Evolutionary conservation across 2,888 invertebrate species (phyloP).

Genomic region (Chromoteleia sp.): DNA sequence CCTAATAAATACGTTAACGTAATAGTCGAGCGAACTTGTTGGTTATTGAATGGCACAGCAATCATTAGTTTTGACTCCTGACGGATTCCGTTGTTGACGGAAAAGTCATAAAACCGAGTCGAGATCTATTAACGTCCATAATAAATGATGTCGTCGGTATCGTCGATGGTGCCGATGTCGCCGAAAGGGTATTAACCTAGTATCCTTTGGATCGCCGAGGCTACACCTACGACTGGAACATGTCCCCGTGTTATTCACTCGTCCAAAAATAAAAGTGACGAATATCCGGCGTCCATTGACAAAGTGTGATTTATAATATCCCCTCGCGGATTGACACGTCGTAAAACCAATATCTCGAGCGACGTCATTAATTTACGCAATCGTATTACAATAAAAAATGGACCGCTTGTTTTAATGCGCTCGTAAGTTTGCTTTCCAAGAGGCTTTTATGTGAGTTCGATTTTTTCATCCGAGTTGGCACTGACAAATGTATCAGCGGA

Average conservation of each 20-base stretch:
- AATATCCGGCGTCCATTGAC: constrained; percentile 61
- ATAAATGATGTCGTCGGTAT: constrained; percentile 50
- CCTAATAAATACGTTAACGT: constrained; percentile 44
- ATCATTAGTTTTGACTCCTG: constrained; percentile 31
- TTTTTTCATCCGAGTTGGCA: constrained; percentile 51
- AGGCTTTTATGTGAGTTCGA: constrained; percentile 44
- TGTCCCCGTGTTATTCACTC: constrained; percentile 62
- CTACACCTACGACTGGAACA: constrained; percentile 62
- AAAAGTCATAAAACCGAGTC: constrained; percentile 59
- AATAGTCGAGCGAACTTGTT: constrained; percentile 30
- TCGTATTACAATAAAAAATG: constrained; percentile 52
- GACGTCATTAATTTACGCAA: constrained; percentile 46
- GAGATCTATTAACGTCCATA: constrained; percentile 25
- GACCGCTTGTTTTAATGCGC: constrained; percentile 37
- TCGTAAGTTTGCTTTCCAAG: constrained; percentile 46
- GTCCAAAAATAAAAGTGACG: constrained; percentile 74
- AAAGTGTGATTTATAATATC: constrained; percentile 59
- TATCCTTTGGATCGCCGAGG: constrained; percentile 74
- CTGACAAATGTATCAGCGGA: constrained; percentile 62
- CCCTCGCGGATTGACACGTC: constrained; percentile 46
- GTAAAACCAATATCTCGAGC: constrained; percentile 45
- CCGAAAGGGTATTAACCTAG: constrained; percentile 82
- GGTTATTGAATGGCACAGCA: constrained; percentile 26
- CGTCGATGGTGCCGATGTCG: constrained; percentile 79
- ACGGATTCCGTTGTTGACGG: constrained; percentile 43